phyloP scores from a whole-genome alignment of 2,888 invertebrate genomes.

The Cerastis rubricosa region DNA sequence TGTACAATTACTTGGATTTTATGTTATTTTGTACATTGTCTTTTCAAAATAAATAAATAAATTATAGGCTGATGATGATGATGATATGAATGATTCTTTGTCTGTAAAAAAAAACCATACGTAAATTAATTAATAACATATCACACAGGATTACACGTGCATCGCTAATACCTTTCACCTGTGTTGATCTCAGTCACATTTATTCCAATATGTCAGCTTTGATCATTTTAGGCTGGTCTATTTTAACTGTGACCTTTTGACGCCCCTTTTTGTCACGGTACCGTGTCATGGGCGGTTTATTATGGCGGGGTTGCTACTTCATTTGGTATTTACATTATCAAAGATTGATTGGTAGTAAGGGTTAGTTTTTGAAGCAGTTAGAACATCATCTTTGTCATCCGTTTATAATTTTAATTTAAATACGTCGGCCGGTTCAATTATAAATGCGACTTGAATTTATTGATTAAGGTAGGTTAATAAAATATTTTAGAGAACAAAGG shows the following conservation, averaged over 20 bases:
- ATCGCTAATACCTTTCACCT: slow-evolving; percentile 64
- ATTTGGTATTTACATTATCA: slow-evolving; percentile 33
- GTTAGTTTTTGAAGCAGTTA: not conserved
- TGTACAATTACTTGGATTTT: no score
- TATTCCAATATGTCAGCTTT: slow-evolving; percentile 59
- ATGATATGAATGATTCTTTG: not conserved
- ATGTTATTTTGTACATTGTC: no score
- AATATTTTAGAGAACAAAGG: no score
- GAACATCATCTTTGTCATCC: not conserved
- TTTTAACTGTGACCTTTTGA: slow-evolving; percentile 73
- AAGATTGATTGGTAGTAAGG: not conserved
- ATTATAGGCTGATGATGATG: no score
- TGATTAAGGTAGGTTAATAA: no score
- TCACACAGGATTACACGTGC: slow-evolving; percentile 7
- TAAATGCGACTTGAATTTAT: no score
- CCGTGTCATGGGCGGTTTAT: slow-evolving; percentile 43
- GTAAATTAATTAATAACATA: not conserved
- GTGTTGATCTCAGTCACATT: slow-evolving; percentile 44
- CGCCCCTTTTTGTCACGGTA: slow-evolving; percentile 47
- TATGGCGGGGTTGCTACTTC: slow-evolving; percentile 22
- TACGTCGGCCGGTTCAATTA: no score
- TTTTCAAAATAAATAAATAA: no score
- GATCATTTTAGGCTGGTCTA: slow-evolving; percentile 70
- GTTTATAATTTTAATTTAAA: no score
- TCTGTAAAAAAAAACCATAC: not conserved